Evolutionary conservation across 2,888 invertebrate species (phyloP).

Genomic region (Parnassius apollo): DNA sequence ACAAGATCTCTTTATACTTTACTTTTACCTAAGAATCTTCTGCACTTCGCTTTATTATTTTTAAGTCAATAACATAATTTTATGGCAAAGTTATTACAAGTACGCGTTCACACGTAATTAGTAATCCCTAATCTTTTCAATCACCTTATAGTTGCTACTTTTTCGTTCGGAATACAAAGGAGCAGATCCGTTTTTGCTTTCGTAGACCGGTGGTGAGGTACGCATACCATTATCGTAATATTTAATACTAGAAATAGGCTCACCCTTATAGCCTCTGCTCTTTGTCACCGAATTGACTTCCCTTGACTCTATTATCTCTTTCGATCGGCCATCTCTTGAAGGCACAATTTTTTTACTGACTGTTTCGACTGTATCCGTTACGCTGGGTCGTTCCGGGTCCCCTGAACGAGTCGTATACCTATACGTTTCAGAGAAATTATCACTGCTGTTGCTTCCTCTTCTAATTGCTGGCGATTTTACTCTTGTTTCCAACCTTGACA

Average conservation of each 20-base stretch:
- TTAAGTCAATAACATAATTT: constrained; percentile 24
- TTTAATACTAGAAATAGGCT: constrained; percentile 69
- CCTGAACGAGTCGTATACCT: constrained; percentile 85
- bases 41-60: constrained; percentile 55
- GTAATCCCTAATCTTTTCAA: constrained; percentile 76
- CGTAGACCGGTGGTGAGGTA: constrained; percentile 55
- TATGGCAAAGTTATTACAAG: constrained; percentile 27
- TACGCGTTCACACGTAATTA: constrained; percentile 46
- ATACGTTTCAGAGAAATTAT: constrained; percentile 87
- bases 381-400: constrained; percentile 84
- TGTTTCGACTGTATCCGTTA: constrained; percentile 86
- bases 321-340: constrained; percentile 81
- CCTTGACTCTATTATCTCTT: constrained; percentile 86
- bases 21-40: constrained; percentile 59
- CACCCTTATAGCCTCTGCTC: constrained; percentile 79
- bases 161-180: constrained; percentile 66
- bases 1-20: constrained; percentile 50
- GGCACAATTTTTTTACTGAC: constrained; percentile 86
- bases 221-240: constrained; percentile 79
- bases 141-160: constrained; percentile 71
- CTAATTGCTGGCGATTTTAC: constrained; percentile 76
- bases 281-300: constrained; percentile 87
- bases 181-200: constrained; percentile 56
- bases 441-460: constrained; percentile 85
- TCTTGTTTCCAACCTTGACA: constrained; percentile 67